Base-by-base conservation (phyloP, 2,888 invertebrate genomes). In the Pammene aurita region DNA sequence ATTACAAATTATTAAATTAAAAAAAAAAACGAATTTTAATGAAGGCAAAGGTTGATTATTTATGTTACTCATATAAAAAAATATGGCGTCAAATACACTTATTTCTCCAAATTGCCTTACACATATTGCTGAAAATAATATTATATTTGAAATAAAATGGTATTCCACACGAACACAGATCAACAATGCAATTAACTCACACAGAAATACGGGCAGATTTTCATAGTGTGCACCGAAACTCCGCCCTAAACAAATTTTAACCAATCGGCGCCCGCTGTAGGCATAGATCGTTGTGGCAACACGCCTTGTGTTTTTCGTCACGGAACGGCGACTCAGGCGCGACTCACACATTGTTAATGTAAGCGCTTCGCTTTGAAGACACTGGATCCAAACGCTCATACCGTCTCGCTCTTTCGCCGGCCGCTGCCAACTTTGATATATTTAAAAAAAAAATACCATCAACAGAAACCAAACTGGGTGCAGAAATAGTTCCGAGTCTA, bases 291-390 rank as follows among this genome's bases (percentile, higher is more conserved):
- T 81, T 80, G 83, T 86, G 84, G 86, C 86, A 89, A 85, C 90
- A 92, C 92, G 92, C 92, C 92, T 92, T 86, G 81, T 86, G 85
- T 88, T 90, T 87, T 90, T 90, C 89, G 91, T 90, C 89, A 92
- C 87, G 90, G 88, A 88, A 87, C 87, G 82, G 80, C 92, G 88
- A 92, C 92, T 92, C 92, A 86, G 90, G 92, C 92, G 92, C 92
- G 91, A 91, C 92, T 90, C 92, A 90, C 92, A 92, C 92, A 90
- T 89, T 87, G 90, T 91, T 88, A 89, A 88, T 83, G 80, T 84
- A 83, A 89, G 83, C 87, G 87, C 84, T 89, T 87, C 86, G 83
- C 84, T 87, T 85, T 84, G 86, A 90, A 90, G 90, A 90, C 86
- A 91, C 88, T 88, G 85, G 89, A 88, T 88, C 81, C 80, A 78